Evolutionary conservation across 2,113 vertebrate genomes (phyloP).

Genomic region (Paedocypris sp.): DNA sequence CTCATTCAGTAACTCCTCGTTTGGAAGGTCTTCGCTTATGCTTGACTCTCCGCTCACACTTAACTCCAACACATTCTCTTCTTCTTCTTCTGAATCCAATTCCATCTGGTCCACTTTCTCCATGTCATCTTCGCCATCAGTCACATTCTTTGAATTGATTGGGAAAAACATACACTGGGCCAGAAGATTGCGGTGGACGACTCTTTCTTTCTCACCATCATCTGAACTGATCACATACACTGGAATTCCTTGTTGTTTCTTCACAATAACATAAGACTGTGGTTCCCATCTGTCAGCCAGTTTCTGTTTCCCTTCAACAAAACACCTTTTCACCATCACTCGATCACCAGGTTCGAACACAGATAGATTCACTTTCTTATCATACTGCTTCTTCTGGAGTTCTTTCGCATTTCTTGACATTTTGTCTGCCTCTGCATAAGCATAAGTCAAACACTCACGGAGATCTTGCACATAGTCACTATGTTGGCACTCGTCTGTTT

Average conservation of each 20-base stretch:
- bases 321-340: slow-evolving; percentile 12
- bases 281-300: slow-evolving; percentile 18
- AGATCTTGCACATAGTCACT: too few relatives aligned
- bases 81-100: background rate
- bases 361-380: background rate
- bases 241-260: slow-evolving; percentile 8
- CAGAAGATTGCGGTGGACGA: background rate
- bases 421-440: too few relatives aligned
- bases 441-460: too few relatives aligned
- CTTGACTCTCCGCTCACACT: background rate
- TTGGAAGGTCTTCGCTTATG: background rate
- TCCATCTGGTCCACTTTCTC: background rate
- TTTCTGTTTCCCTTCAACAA: slow-evolving; percentile 12
- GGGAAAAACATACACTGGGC: slow-evolving; percentile 21
- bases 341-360: slow-evolving; percentile 4
- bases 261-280: background rate
- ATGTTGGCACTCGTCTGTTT: too few relatives aligned
- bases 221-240: slow-evolving; percentile 1
- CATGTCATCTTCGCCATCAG: background rate
- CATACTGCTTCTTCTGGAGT: slow-evolving; percentile 20
- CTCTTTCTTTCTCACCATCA: background rate
- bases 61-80: background rate
- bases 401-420: background rate
- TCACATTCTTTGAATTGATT: background rate
- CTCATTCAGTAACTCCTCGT: background rate